Conservation (phyloP, 2,888 invertebrate genomes). For the Andrena flavipes region DNA sequence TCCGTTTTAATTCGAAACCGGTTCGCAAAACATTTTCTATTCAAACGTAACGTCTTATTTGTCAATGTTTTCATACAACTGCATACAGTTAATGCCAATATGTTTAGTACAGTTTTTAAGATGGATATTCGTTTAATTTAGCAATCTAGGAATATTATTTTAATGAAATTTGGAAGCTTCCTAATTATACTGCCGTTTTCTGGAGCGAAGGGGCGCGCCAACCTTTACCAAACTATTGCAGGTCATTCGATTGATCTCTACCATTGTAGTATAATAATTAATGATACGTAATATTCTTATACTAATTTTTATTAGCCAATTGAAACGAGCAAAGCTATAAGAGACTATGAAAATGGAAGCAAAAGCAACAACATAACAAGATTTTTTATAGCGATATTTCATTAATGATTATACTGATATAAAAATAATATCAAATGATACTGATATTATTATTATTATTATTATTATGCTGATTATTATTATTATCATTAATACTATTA, state of each 20-base stretch:
- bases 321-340: constrained; percentile 62
- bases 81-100: constrained; percentile 23
- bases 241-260: constrained; percentile 83
- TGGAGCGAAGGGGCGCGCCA: constrained; percentile 68
- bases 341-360: constrained; percentile 46
- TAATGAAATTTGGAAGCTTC: neutral
- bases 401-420: constrained; percentile 67
- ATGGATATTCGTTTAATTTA: constrained; percentile 11
- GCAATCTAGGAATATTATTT: constrained; percentile 10
- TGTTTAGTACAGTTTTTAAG: constrained; percentile 14
- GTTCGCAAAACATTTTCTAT: constrained; percentile 8
- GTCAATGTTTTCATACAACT: constrained; percentile 2
- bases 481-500: constrained; percentile 68
- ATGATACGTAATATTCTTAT: constrained; percentile 79
- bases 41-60: constrained; percentile 10
- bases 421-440: constrained; percentile 59
- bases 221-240: constrained; percentile 82
- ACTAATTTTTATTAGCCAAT: constrained; percentile 81
- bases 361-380: constrained; percentile 47
- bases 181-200: constrained; percentile 54
- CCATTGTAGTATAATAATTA: constrained; percentile 80
- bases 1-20: constrained; percentile 5
- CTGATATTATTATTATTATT: constrained; percentile 43
- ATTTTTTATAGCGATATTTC: constrained; percentile 75
- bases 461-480: constrained; percentile 65